Base-by-base conservation (phyloP, 64 coral and sea anemone genomes). In the Porites lutea region DNA sequence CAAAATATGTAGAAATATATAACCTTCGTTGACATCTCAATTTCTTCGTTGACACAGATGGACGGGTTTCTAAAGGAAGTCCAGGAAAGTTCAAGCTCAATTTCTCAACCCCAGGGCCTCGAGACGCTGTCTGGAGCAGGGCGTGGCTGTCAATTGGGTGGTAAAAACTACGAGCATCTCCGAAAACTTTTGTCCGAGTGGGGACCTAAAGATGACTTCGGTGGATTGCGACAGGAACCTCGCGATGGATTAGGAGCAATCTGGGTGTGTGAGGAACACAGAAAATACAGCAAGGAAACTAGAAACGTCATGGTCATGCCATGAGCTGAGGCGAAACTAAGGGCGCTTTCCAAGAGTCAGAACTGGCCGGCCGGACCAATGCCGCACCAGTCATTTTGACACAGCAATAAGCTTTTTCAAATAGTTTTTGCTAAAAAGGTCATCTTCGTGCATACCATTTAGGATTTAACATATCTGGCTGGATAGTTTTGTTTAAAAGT, bases 241-340 rank as follows among this genome's bases (percentile, higher is more conserved):
- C 79, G 91, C 13, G 73, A 96, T 78, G 95, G 79, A 27, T 68
- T 92, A 76, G 95, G 95, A 4, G 79, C 54, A 43, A 75, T 96
- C 13, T 96, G 95, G 95, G 95, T 96, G 2, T 96, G 95, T 23
- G 21, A 51, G 11, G 59, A 82, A 54, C 95, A 96, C 73, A 89
- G 78, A 0, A 85, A 76, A 58, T 76, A 85, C 46, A 74, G 8
- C 8, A 84, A 84, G 19, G 71, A 72, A 14, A 75, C 79, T 20
- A 77, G 3, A 71, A 6, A 15, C 4, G 5, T 92, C 4, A 72
- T 63, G 55, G 11, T 83, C 18, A 85, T 84, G 57, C 90, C 78
- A 8, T 65, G 46, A 43, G 20, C 55, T 9, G 15, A 21, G 13
- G 52, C 15, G 4, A 52, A 27, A 11, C 45, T 37, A 37, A 37